phyloP scores from a whole-genome alignment of 2,113 vertebrate genomes.

The Saguinus imperator region DNA sequence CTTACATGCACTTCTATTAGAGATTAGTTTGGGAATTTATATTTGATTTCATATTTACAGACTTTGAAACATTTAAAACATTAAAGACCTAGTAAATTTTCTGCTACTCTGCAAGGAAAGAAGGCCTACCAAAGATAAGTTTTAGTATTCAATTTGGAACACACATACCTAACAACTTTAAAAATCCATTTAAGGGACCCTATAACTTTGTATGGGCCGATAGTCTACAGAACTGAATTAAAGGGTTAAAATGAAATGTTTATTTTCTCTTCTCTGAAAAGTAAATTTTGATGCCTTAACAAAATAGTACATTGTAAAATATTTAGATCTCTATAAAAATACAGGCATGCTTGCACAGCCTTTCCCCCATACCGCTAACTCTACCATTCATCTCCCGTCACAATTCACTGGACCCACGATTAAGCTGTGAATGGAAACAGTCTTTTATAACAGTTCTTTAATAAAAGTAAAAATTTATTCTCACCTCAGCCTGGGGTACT shows the following conservation, averaged over 20 bases:
- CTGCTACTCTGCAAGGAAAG: conserved; percentile 8
- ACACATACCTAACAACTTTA: neutral
- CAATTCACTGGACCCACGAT: neutral
- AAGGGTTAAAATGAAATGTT: conserved; percentile 51
- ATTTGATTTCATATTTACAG: neutral
- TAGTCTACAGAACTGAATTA: conserved; percentile 23
- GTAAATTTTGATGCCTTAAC: conserved; percentile 58
- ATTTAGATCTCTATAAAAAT: neutral
- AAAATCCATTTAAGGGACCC: neutral
- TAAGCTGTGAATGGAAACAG: neutral
- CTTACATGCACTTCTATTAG: neutral
- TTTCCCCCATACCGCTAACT: neutral
- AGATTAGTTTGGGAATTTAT: neutral
- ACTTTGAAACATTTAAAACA: neutral
- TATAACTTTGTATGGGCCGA: conserved; percentile 51
- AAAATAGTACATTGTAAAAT: conserved; percentile 33
- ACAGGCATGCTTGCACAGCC: neutral
- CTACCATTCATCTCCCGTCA: neutral
- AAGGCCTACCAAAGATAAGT: neutral
- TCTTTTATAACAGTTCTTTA: neutral
- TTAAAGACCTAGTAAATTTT: neutral
- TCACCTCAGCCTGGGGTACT: neutral
- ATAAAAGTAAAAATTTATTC: conserved; percentile 18
- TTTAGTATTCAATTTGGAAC: conserved; percentile 34
- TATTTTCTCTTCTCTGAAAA: conserved; percentile 8